Evolutionary conservation across 2,113 vertebrate species (phyloP).

Genomic region (Eurypyga helias): DNA sequence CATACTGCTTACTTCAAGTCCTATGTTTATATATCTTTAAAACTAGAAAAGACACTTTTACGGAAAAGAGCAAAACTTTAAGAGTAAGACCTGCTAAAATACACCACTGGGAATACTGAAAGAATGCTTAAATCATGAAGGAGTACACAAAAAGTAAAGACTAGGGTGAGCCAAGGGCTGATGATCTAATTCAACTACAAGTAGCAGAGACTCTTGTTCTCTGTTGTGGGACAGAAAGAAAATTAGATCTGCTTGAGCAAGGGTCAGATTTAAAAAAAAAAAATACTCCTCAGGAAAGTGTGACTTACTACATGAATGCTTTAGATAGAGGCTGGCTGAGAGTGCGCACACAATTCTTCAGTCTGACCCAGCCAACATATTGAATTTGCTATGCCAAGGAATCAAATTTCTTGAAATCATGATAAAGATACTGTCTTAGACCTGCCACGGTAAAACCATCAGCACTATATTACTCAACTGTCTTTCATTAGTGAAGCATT

Average conservation of each 20-base stretch:
- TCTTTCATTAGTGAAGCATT: not conserved
- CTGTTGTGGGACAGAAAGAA: not conserved
- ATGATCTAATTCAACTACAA: constrained; percentile 7
- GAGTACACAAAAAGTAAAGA: not conserved
- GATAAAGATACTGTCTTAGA: not conserved
- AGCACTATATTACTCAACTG: not conserved
- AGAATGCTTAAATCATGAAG: not conserved
- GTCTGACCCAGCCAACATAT: not conserved
- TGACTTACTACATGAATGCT: not conserved
- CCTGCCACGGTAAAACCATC: not conserved
- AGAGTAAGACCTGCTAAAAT: not conserved
- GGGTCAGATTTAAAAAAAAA: not conserved
- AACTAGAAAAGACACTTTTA: not conserved
- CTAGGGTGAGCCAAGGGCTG: not conserved
- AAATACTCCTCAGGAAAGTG: not conserved
- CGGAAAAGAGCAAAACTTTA: not conserved
- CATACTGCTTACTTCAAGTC: not conserved
- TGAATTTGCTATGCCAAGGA: not conserved
- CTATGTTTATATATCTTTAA: not conserved
- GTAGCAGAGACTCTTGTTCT: not conserved
- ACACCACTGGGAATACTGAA: not conserved
- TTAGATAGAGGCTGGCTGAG: not conserved
- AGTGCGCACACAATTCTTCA: not conserved
- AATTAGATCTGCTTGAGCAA: not conserved
- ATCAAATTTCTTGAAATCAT: not conserved